Base-by-base conservation (phyloP, 1,140 invertebrate species). In the Halesus radiatus region DNA sequence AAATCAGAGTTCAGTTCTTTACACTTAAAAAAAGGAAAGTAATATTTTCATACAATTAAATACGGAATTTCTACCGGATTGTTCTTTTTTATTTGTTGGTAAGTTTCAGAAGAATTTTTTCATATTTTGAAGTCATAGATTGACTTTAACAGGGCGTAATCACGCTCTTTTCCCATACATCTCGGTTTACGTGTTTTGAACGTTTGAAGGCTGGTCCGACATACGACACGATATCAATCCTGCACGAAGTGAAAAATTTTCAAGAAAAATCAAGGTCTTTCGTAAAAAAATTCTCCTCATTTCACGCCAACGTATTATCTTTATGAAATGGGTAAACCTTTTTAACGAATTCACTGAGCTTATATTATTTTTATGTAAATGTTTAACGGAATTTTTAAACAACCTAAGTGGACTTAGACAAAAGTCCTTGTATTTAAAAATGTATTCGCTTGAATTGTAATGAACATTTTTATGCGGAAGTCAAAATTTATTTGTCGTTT, bases 151-250 rank as follows among this genome's bases (percentile, higher is more conserved):
- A 37, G 68, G 68, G 68, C 72, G 50, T 58, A 76, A 81, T 81
- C 80, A 81, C 80, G 80, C 80, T 60, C 79, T 81, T 79, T 58
- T 79, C 73, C 26, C 70, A 79, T 81, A 81, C 76, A 79, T 78
- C 68, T 81, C 76, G 62, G 56, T 72, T 78, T 78, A 70, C 76
- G 76, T 52, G 76, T 78, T 72, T 78, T 58, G 64, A 78, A 72
- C 54, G 76, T 78, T 79, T 81, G 72, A 79, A 66, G 76, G 77
- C 23, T 76, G 37, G 53, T 70, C 53, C 53, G 18, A 70, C 37
- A 52, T 70, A 70, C 37, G 37, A 70, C 66, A 70, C 66, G 66
- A 50, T 20, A 70, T n/a, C 66, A 70, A 45, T 50, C 45, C 20
- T 52, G 13, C 20, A 72, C 68, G 45, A 13, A 0, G 20, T 23